These are phyloP conservation scores for Nemotelus nigrinus DNA, from an alignment of 2,888 invertebrate genomes.

Conservation along the genomic window DNA sequence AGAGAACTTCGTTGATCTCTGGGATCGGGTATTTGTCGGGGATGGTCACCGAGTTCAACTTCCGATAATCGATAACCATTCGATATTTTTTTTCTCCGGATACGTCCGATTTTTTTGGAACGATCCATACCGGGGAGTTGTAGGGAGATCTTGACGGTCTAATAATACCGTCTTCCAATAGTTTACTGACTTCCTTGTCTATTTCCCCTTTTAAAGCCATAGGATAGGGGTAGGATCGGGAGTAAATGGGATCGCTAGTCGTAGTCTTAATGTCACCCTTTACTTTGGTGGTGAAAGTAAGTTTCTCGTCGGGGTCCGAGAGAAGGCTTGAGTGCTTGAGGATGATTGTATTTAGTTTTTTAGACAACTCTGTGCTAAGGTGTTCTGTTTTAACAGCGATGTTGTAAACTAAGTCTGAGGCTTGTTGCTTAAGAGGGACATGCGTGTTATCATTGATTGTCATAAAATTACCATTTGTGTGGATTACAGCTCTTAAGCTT, in stretches of 20 bases:
- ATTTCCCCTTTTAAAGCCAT: slow-evolving; percentile 8
- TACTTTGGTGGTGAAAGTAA: slow-evolving; percentile 21
- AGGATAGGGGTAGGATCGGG: slow-evolving; percentile 24
- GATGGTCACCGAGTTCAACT: not conserved
- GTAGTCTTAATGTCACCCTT: slow-evolving; percentile 15
- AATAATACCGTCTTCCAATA: slow-evolving; percentile 27
- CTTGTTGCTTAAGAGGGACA: slow-evolving; percentile 2
- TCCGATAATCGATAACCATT: not conserved
- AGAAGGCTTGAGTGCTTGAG: not conserved
- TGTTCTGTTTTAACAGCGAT: not conserved
- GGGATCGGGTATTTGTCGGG: not conserved
- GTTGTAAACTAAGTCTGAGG: not conserved
- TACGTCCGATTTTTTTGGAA: slow-evolving; percentile 14
- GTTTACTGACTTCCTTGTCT: slow-evolving; percentile 5
- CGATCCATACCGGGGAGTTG: slow-evolving; percentile 13
- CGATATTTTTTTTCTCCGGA: slow-evolving; percentile 43
- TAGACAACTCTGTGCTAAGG: not conserved
- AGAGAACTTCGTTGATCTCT: not conserved
- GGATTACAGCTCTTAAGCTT: not conserved
- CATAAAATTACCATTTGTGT: slow-evolving; percentile 7
- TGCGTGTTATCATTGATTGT: not conserved
- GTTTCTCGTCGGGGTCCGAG: slow-evolving; percentile 26
- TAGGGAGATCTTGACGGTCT: slow-evolving; percentile 21
- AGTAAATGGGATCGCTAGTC: slow-evolving; percentile 9
- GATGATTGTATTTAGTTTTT: not conserved